Evolutionary conservation across 2,113 vertebrate genomes (phyloP).

Genomic region (Stercorarius parasiticus): DNA sequence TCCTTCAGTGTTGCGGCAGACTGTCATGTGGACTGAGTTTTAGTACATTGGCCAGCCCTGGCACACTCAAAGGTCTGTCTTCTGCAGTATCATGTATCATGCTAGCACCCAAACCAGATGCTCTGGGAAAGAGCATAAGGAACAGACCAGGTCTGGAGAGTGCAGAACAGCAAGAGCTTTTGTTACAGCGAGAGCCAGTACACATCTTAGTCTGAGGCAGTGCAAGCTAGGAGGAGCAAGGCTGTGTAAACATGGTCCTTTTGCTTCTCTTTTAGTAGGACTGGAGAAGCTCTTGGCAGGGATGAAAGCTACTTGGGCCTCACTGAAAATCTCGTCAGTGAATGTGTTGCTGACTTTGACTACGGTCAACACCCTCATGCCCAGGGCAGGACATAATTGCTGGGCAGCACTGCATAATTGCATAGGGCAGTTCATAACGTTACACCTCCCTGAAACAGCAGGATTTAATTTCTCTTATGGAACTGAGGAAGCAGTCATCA

Average conservation of each 20-base stretch:
- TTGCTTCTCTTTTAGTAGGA: neutral
- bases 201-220: neutral
- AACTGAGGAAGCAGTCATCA: neutral
- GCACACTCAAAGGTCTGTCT: neutral
- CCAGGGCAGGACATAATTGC: neutral
- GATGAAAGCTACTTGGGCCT: neutral
- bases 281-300: neutral
- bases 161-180: neutral
- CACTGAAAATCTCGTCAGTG: neutral
- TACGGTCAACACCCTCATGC: neutral
- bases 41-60: neutral
- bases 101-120: neutral
- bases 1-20: neutral
- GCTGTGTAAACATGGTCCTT: neutral
- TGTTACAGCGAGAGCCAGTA: neutral
- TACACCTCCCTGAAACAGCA: neutral
- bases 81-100: neutral
- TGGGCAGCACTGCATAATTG: neutral
- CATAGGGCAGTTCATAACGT: neutral
- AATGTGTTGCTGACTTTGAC: neutral
- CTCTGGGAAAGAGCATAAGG: fast-evolving
- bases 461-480: neutral
- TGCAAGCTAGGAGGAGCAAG: neutral
- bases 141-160: neutral
- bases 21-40: neutral